Percentiles rank a stretch among this genome's conserved stretches.
Conservation (phyloP, 2,113 vertebrate species). For the Hipposideros armiger region DNA sequence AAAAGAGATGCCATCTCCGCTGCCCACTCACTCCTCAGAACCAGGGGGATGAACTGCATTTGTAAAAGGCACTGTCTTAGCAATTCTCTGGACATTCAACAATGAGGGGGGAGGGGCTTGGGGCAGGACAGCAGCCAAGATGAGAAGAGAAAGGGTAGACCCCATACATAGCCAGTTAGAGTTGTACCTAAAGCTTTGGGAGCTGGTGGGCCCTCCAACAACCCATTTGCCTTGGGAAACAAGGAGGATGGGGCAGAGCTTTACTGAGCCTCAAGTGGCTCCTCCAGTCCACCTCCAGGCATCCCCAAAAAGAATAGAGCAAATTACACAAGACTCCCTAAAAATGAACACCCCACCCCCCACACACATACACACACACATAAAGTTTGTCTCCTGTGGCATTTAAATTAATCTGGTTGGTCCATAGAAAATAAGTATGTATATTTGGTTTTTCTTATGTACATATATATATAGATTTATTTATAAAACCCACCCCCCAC, state of each 20-base stretch:
- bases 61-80: conserved; percentile 81
- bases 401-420: conserved; percentile 88
- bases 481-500: conserved; percentile 83
- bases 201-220: background rate
- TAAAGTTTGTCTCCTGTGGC: conserved; percentile 71
- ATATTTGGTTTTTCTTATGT: conserved; percentile 88
- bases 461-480: conserved; percentile 88
- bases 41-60: conserved; percentile 51
- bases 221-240: conserved; percentile 9
- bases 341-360: conserved; percentile 23
- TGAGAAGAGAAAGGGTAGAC: background rate
- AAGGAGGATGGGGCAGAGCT: background rate
- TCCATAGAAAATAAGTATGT: conserved; percentile 91
- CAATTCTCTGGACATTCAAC: conserved; percentile 72
- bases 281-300: background rate
- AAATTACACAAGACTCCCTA: conserved; percentile 59
- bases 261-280: background rate
- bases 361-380: conserved; percentile 54
- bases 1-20: background rate
- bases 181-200: conserved; percentile 18
- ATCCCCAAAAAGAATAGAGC: conserved; percentile 42
- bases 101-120: background rate
- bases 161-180: background rate
- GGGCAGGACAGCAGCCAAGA: conserved; percentile 24
- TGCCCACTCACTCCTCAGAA: background rate